These are phyloP conservation scores for Engraulis encrasicolus DNA, from an alignment of 2,113 vertebrate genomes.

Conservation along the genomic window DNA sequence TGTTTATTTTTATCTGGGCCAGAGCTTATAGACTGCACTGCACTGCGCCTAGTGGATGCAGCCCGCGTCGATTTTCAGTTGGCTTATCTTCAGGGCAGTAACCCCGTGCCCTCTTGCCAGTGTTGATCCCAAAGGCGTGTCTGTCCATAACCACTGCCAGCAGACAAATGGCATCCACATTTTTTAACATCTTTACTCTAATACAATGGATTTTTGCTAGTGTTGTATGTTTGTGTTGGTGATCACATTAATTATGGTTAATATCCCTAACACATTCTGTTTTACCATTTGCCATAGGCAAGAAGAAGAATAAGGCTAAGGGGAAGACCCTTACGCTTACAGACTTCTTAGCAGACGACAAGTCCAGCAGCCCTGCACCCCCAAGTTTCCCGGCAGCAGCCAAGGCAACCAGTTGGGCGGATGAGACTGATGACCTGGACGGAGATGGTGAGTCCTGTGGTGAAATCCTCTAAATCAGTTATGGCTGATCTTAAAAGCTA, in stretches of 20 bases:
- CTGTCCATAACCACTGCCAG: not conserved
- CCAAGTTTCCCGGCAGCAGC: slow-evolving; percentile 62
- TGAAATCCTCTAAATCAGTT: not conserved
- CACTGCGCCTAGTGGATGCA: not conserved
- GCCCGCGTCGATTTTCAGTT: not conserved
- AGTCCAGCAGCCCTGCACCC: slow-evolving; percentile 55
- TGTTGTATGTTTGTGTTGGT: not conserved
- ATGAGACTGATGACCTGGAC: slow-evolving; percentile 85
- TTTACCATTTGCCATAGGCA: slow-evolving; percentile 57
- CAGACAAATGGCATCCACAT: not conserved
- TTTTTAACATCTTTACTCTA: not conserved
- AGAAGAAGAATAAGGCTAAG: slow-evolving; percentile 90
- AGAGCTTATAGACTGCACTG: not conserved
- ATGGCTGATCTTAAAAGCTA: no score
- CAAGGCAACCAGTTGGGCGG: slow-evolving; percentile 85
- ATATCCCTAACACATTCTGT: not conserved
- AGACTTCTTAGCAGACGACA: slow-evolving; percentile 80
- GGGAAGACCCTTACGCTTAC: slow-evolving; percentile 85
- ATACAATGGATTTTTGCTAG: not conserved
- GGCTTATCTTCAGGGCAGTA: not conserved
- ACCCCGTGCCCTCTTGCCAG: not conserved
- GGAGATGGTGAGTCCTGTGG: slow-evolving; percentile 75
- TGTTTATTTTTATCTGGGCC: not conserved
- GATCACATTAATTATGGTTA: not conserved
- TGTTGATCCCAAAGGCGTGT: not conserved